These are phyloP conservation scores for Lithobates sylvaticus DNA, from an alignment of 2,797 vertebrate species.

Conservation along the genomic window DNA sequence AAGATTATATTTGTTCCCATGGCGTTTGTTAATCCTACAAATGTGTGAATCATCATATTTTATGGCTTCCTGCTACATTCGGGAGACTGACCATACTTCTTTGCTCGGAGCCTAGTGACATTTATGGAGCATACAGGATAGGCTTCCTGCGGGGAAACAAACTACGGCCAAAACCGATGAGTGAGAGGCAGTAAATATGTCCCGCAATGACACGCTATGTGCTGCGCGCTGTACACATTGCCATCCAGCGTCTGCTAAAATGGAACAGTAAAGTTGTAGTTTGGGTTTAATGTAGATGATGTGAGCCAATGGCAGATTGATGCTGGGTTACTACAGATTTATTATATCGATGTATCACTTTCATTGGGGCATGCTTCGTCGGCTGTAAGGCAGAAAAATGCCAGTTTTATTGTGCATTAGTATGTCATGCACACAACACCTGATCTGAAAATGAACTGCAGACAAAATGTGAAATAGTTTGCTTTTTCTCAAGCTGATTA, in stretches of 20 bases:
- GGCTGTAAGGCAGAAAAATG: slow-evolving; percentile 2
- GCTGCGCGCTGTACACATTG: slow-evolving; percentile 18
- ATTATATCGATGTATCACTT: slow-evolving; percentile 21
- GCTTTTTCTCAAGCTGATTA: background rate
- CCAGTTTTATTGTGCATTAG: background rate
- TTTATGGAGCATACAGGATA: slow-evolving; percentile 57
- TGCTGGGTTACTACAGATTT: slow-evolving; percentile 8
- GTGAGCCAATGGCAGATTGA: slow-evolving; percentile 22
- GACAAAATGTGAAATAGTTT: background rate
- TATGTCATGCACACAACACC: background rate
- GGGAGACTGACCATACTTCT: slow-evolving; percentile 35
- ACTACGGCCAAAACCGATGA: slow-evolving; percentile 51
- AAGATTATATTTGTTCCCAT: slow-evolving; percentile 52
- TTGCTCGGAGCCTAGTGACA: slow-evolving; percentile 38
- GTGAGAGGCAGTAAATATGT: slow-evolving; percentile 57
- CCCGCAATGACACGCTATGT: slow-evolving; percentile 45
- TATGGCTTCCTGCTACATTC: slow-evolving; percentile 58
- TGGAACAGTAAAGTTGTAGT: background rate
- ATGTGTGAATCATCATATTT: slow-evolving; percentile 62
- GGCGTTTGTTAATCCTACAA: slow-evolving; percentile 57
- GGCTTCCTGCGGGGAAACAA: slow-evolving; percentile 57
- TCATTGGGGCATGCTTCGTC: slow-evolving; percentile 10
- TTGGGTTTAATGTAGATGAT: slow-evolving; percentile 2
- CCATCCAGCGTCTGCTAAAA: slow-evolving; percentile 20
- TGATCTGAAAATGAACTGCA: background rate